These are phyloP conservation scores for Drosophila mojavensis DNA, from an alignment of 1,140 invertebrate species.

Conservation along the genomic window DNA sequence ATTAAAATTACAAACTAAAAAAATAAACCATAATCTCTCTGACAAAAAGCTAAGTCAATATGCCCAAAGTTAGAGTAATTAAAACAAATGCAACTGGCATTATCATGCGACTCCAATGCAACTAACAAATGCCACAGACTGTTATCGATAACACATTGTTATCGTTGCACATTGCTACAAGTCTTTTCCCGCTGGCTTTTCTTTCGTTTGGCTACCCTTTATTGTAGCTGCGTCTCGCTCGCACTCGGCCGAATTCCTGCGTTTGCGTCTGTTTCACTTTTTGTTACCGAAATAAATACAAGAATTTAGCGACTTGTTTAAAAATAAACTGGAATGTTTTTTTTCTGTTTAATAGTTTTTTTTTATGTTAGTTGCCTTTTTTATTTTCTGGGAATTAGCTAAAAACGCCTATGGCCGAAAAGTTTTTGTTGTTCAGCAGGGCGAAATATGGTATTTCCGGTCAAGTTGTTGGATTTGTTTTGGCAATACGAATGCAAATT, in stretches of 20 bases:
- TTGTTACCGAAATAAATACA: conserved; percentile 67
- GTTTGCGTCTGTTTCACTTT: conserved; percentile 43
- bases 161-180: conserved; percentile 27
- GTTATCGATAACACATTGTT: conserved; percentile 68
- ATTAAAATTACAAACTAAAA: no score
- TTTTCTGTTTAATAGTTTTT: not conserved
- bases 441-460: conserved; percentile 48
- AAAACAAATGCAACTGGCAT: not conserved
- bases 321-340: conserved; percentile 82
- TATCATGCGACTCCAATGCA: not conserved
- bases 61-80: not conserved
- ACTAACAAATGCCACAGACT: conserved; percentile 23
- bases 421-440: conserved; percentile 44
- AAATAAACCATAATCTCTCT: no score
- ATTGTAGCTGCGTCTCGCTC: conserved; percentile 14
- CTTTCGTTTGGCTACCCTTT: conserved; percentile 27
- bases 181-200: not conserved
- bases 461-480: conserved; percentile 5
- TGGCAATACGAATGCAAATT: not conserved
- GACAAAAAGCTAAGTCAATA: no score
- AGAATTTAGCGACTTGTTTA: conserved; percentile 76
- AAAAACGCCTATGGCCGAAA: conserved; percentile 46
- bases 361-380: not conserved
- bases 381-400: conserved; percentile 62
- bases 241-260: conserved; percentile 30